Evolutionary conservation across 1,140 invertebrate genomes (phyloP).

Genomic region (Micrasema longulum): DNA sequence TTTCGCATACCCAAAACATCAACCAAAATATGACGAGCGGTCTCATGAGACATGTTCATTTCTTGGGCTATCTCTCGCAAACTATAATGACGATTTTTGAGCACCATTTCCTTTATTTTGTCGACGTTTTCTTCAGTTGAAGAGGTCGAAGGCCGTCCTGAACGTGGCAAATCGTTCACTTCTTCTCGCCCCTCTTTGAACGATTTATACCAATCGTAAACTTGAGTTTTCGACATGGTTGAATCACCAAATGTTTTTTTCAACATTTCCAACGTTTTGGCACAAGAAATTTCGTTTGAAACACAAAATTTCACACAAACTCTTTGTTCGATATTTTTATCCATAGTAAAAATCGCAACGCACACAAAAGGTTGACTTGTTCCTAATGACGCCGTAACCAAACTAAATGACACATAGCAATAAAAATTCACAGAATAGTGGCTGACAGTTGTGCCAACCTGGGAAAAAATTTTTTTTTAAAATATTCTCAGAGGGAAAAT

Average conservation of each 20-base stretch:
- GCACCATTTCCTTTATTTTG: slow-evolving; percentile 48
- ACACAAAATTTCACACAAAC: slow-evolving; percentile 54
- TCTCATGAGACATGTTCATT: slow-evolving; percentile 4
- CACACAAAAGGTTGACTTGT: slow-evolving; percentile 8
- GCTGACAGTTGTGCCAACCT: slow-evolving; percentile 37
- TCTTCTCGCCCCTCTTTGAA: slow-evolving; percentile 52
- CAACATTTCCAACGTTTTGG: slow-evolving; percentile 28
- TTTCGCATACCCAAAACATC: neutral
- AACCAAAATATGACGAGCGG: neutral
- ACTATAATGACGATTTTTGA: slow-evolving; percentile 43
- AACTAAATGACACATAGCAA: slow-evolving; percentile 36
- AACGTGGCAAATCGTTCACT: slow-evolving; percentile 54
- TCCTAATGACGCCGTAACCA: slow-evolving; percentile 1
- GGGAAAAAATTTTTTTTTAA: no score
- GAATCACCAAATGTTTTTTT: slow-evolving; percentile 41
- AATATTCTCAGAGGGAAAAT: neutral
- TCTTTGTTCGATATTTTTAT: slow-evolving; percentile 54
- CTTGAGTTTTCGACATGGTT: slow-evolving; percentile 29
- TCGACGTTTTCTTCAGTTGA: slow-evolving; percentile 54
- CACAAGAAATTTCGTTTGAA: slow-evolving; percentile 41
- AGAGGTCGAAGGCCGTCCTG: slow-evolving; percentile 54
- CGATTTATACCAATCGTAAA: slow-evolving; percentile 53
- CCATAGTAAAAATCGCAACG: slow-evolving; percentile 52
- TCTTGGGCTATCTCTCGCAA: slow-evolving; percentile 7
- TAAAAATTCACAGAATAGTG: slow-evolving; percentile 32